Base-by-base conservation (phyloP, 1,140 invertebrate species). In the Zaprionus gabonicus region DNA sequence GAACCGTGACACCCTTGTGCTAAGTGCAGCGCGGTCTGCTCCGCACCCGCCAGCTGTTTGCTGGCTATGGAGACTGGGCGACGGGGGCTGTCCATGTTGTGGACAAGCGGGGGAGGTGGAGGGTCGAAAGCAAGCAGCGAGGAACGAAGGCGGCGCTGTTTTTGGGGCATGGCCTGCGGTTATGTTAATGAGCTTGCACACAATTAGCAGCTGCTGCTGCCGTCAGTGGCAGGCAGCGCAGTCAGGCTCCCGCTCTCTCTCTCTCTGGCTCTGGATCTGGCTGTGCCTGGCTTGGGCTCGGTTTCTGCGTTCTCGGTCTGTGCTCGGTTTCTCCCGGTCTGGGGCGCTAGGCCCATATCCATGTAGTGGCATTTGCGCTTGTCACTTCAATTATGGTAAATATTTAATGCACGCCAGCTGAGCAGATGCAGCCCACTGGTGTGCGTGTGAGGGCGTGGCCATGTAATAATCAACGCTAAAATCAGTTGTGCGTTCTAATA, bases 121-220 rank as follows among this genome's bases (percentile, higher is more conserved):
- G n/a, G 10, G 7, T 56, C 12, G 56, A 3, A 17, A 20, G 56
- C 10, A 0, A 34, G 31, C 31, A 10, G 31, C 31, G 9, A 10
- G 9, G 31, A 34, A 0, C 31, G 31, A 10, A 10, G 31, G 44
- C 25, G 53, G 44, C 44, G 64, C 63, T 57, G 60, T 60, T 71
- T 53, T 80, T 60, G 66, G 51, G 81, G 85, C 79, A 76, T 63
- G 78, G 85, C 81, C 85, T 91, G 85, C 82, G 85, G 85, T 90
- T 90, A 90, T 90, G 85, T 91, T 90, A 90, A 90, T 90, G 85
- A 90, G 85, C 85, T 90, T 90, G 85, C 81, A 90, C 85, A 90
- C 85, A 90, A 90, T 90, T 90, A 90, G 85, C 85, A 90, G 85
- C 85, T 90, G 85, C 85, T 82, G 85, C 85, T 82, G 85, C 81